A percentile compares a stretch with the other conserved stretches of the same genome.
Conservation (phyloP, 2,797 vertebrate genomes). For the Etheostoma nigrum region DNA sequence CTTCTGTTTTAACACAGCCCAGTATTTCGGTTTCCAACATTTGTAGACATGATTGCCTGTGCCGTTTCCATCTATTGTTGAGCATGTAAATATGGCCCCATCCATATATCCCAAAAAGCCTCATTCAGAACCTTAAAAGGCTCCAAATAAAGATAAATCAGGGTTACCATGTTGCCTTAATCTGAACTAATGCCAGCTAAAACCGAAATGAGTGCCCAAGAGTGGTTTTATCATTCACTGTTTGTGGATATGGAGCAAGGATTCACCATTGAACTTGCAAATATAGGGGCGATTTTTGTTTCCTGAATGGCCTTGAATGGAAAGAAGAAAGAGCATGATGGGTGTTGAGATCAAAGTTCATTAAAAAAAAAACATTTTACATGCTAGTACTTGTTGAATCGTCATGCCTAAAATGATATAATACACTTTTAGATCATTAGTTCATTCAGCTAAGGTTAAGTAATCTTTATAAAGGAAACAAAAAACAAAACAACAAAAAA, state of each 20-base stretch:
- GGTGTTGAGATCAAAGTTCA: constrained; percentile 26
- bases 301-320: constrained; percentile 36
- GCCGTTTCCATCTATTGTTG: constrained; percentile 64
- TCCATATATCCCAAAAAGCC: constrained; percentile 76
- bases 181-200: constrained; percentile 75
- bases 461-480: constrained; percentile 1
- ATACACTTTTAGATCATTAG: background rate
- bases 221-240: constrained; percentile 66
- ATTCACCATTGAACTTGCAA: constrained; percentile 53
- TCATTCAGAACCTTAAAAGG: constrained; percentile 77
- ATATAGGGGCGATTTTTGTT: constrained; percentile 23
- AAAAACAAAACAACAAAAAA: too few relatives aligned
- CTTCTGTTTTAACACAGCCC: constrained; percentile 76
- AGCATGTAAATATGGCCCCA: constrained; percentile 74
- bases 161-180: constrained; percentile 74
- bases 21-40: constrained; percentile 74
- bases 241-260: constrained; percentile 46
- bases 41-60: constrained; percentile 71
- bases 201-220: constrained; percentile 66
- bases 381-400: constrained; percentile 21
- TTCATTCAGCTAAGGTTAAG: background rate
- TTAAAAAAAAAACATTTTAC: constrained; percentile 22
- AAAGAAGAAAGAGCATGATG: constrained; percentile 25
- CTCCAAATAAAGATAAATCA: constrained; percentile 77
- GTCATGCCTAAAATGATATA: background rate